Base-by-base conservation (phyloP, 2,797 vertebrate genomes). In the Coregonus ussuriensis region DNA sequence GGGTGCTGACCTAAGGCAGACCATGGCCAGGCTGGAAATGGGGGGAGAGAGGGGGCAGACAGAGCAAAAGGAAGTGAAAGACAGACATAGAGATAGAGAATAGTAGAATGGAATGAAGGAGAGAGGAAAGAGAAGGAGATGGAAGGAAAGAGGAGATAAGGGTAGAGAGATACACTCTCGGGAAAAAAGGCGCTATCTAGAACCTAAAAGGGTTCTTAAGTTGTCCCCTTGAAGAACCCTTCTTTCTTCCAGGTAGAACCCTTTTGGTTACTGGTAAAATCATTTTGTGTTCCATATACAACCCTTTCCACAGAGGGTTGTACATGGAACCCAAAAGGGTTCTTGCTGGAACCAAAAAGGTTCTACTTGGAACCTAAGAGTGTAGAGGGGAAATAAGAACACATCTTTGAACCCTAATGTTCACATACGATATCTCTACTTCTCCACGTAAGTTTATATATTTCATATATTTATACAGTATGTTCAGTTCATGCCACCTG, bases 61-160 rank as follows among this genome's bases (percentile, higher is more conserved):
- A 63, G 31, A 73, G 9, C 33, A 11, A 76, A 76, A 73, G 4
- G 68, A 70, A 11, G 68, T 37, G 35, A 70, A 86, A 81, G 78
- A 76, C 71, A 85, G 77, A 79, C 56, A 78, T 41, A 74, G 80
- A 82, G 81, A 68, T 47, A 47, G 81, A 75, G 77, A 79, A 25
- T 52, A 51, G 66, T 81, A 85, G 81, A 66, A 74, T 81, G 82
- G 68, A 82, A 83, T 81, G 74, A 76, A 79, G 81, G 79, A 74
- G 62, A 74, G 84, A 53, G 80, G 86, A 86, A 87, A 72, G 87
- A 84, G 89, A 91, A 89, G 84, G 87, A 89, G 87, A 90, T 84
- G n/a, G 83, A 77, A 51, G 88, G 85, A 74, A 91, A 91, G 37
- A 70, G 15, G n/a, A 72, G 41, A 68, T 11, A 13, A 47, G 41